Evolutionary conservation across 92 coral and sea anemone genomes (phyloP).

Genomic region (Epizoanthus rinbou): DNA sequence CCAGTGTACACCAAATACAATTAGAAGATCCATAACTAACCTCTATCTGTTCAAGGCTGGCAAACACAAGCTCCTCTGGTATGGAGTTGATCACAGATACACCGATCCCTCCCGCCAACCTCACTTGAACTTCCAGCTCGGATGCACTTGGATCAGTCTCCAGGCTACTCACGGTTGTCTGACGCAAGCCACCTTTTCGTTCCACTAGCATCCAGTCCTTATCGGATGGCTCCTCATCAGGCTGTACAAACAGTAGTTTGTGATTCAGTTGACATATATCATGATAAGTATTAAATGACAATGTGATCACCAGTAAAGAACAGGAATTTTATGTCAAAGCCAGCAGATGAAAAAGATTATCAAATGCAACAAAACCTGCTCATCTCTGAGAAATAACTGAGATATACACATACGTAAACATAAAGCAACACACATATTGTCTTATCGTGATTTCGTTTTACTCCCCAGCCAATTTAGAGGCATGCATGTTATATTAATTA

Average conservation of each 20-base stretch:
- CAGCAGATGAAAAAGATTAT: neutral
- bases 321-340: neutral
- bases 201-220: slow-evolving; percentile 97
- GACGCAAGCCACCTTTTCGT: slow-evolving; percentile 80
- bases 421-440: too few species aligned
- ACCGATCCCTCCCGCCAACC: slow-evolving; percentile 96
- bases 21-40: slow-evolving; percentile 40
- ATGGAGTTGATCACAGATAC: slow-evolving; percentile 88
- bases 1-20: too few species aligned
- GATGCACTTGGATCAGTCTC: slow-evolving; percentile 48
- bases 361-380: too few species aligned
- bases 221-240: slow-evolving; percentile 68
- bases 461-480: too few species aligned
- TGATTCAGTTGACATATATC: neutral
- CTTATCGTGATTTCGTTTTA: too few species aligned
- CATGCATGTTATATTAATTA: too few species aligned
- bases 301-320: neutral
- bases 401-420: too few species aligned
- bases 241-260: slow-evolving; percentile 27
- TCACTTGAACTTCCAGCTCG: slow-evolving; percentile 89
- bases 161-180: slow-evolving; percentile 72
- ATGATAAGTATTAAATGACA: neutral
- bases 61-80: slow-evolving; percentile 93
- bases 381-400: too few species aligned
- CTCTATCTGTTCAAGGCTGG: slow-evolving; percentile 91